Percentiles rank a stretch among this genome's conserved stretches.
Evolutionary conservation across 92 coral and sea anemone genomes (phyloP).

Genomic region (Epizoanthus scotinus): DNA sequence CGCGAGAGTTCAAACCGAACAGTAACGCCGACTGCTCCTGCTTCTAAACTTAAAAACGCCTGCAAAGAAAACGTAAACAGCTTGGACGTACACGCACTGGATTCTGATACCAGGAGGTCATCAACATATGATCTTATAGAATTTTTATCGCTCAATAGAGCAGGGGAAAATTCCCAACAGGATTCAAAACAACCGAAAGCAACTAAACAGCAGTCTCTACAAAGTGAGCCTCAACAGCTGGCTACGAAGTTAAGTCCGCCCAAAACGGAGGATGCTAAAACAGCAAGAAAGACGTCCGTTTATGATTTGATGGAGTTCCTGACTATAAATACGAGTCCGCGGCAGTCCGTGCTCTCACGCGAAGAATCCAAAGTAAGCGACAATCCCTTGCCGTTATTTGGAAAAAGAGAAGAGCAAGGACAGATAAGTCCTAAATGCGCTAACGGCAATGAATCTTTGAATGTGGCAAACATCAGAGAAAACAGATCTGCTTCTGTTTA

Average conservation of each 20-base stretch:
- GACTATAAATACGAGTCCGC: conserved; percentile 34
- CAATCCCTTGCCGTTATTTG: background rate
- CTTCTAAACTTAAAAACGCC: conserved; percentile 5
- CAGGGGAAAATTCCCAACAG: background rate
- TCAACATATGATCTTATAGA: conserved; percentile 77
- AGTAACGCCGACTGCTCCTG: background rate
- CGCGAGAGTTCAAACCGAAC: conserved; percentile 6
- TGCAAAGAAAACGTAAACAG: background rate
- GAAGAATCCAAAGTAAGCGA: background rate
- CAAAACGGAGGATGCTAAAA: background rate
- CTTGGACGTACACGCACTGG: conserved; percentile 9
- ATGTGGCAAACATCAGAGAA: background rate
- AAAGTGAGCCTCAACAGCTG: background rate
- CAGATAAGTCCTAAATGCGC: background rate
- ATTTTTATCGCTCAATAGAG: conserved; percentile 59
- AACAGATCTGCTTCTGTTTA: conserved; percentile 53
- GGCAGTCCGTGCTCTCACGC: conserved; percentile 29
- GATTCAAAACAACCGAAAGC: background rate
- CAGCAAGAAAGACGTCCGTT: conserved; percentile 59
- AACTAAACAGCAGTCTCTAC: background rate
- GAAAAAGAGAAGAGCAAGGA: background rate
- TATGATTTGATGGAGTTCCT: conserved; percentile 75
- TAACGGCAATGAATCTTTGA: background rate
- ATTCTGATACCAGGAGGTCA: conserved; percentile 47
- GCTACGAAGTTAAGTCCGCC: background rate